Conservation (phyloP, 1,140 invertebrate species). For the Halesus radiatus region DNA sequence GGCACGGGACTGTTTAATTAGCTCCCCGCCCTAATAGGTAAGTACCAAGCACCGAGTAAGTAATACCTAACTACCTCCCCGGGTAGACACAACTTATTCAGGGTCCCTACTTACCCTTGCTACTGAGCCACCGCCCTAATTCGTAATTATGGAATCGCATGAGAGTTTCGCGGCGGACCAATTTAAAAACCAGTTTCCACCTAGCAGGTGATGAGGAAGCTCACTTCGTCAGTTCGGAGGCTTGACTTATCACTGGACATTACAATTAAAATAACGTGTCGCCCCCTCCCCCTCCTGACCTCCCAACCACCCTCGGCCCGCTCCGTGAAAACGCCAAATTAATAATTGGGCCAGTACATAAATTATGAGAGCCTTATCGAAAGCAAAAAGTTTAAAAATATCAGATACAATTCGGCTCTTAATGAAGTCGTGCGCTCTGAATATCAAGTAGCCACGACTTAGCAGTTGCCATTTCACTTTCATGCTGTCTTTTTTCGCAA, state of each 20-base stretch:
- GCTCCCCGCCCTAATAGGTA: no score
- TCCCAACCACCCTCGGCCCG: background rate
- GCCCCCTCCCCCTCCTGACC: background rate
- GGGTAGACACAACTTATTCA: background rate
- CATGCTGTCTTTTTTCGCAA: no score
- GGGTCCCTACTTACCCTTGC: background rate
- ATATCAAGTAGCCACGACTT: no score
- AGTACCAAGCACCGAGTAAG: background rate
- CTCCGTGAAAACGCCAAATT: background rate
- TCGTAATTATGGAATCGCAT: conserved; percentile 47
- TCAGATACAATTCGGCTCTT: no score
- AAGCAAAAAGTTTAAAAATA: no score
- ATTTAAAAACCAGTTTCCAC: conserved; percentile 43
- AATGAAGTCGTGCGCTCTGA: no score
- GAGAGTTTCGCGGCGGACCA: background rate
- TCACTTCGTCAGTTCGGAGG: conserved; percentile 39
- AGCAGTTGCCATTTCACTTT: no score
- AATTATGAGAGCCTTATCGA: background rate
- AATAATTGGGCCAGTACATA: conserved; percentile 5
- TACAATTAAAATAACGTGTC: conserved; percentile 48
- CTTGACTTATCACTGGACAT: conserved; percentile 41
- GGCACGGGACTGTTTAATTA: no score
- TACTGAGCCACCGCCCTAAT: conserved; percentile 27
- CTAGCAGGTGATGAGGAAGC: conserved; percentile 41
- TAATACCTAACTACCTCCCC: background rate